Percentiles rank a stretch among this genome's conserved stretches.
Conservation (phyloP, 2,797 vertebrate species). For the Botia almorhae region DNA sequence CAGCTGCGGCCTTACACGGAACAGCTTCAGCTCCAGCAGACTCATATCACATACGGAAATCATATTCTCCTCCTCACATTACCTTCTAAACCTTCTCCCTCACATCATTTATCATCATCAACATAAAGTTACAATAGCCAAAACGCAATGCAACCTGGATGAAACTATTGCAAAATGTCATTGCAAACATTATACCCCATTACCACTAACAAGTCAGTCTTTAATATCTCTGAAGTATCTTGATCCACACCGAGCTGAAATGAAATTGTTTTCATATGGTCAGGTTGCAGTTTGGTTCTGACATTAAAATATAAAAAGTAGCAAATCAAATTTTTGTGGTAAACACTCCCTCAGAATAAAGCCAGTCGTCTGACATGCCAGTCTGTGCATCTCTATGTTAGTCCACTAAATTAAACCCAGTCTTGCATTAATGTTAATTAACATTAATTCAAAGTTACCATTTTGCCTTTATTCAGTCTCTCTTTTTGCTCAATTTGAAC, state of each 20-base stretch:
- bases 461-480: constrained; percentile 52
- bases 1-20: constrained; percentile 46
- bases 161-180: constrained; percentile 9
- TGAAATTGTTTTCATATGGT: not conserved
- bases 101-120: constrained; percentile 53
- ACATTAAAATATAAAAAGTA: not conserved
- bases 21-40: constrained; percentile 5
- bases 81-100: constrained; percentile 15
- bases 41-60: constrained; percentile 47
- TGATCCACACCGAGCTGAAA: not conserved
- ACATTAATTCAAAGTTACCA: not conserved
- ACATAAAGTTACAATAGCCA: constrained; percentile 13
- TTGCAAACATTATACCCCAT: constrained; percentile 28
- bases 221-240: not conserved
- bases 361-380: not conserved
- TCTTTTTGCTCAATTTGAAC: constrained; percentile 58
- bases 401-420: no score
- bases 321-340: not conserved
- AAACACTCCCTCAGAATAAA: not conserved
- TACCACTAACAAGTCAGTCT: not conserved
- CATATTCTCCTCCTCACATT: constrained; percentile 37
- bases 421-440: constrained; percentile 7
- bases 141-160: constrained; percentile 35
- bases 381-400: not conserved
- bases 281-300: not conserved